A percentile compares a stretch with the other conserved stretches of the same genome.
Conservation (phyloP, 92 coral and sea anemone species). For the Zoanthus sociatus region DNA sequence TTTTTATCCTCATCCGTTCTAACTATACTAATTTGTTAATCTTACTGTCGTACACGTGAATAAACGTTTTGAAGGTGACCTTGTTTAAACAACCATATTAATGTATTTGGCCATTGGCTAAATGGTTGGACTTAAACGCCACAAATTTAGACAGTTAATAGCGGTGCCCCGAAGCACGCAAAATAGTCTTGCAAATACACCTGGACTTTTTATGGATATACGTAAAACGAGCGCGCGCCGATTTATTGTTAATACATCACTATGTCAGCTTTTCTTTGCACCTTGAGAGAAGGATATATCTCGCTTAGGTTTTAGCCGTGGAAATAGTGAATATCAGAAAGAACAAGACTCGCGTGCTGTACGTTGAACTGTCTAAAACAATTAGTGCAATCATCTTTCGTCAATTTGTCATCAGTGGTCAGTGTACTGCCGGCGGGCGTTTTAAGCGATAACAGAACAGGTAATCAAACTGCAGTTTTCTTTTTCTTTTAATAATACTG, state of each 20-base stretch:
- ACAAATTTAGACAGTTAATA: conserved; percentile 49
- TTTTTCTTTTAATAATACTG: conserved; percentile 13
- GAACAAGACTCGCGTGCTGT: conserved; percentile 29
- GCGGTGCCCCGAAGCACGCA: conserved; percentile 53
- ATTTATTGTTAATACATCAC: background rate
- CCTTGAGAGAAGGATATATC: conserved; percentile 3
- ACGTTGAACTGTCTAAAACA: conserved; percentile 3
- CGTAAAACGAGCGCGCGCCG: conserved; percentile 10
- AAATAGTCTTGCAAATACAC: conserved; percentile 20
- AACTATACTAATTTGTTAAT: conserved; percentile 41
- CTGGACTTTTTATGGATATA: conserved; percentile 5
- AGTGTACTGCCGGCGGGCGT: conserved; percentile 37
- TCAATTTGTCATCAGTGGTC: conserved; percentile 36
- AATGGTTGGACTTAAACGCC: conserved; percentile 29
- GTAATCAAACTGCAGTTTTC: conserved; percentile 21
- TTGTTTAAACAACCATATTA: conserved; percentile 33
- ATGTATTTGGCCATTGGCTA: conserved; percentile 46
- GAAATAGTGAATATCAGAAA: conserved; percentile 11
- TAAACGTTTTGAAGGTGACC: conserved; percentile 40
- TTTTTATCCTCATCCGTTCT: conserved; percentile 7
- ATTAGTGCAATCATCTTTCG: conserved; percentile 42
- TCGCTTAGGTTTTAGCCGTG: background rate
- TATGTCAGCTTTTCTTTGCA: conserved; percentile 3
- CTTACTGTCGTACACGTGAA: conserved; percentile 32
- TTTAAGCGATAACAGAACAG: background rate